A percentile compares a stretch with the other conserved stretches of the same genome.
phyloP scores from a whole-genome alignment of 2,797 vertebrate species.

The Champsocephalus esox region DNA sequence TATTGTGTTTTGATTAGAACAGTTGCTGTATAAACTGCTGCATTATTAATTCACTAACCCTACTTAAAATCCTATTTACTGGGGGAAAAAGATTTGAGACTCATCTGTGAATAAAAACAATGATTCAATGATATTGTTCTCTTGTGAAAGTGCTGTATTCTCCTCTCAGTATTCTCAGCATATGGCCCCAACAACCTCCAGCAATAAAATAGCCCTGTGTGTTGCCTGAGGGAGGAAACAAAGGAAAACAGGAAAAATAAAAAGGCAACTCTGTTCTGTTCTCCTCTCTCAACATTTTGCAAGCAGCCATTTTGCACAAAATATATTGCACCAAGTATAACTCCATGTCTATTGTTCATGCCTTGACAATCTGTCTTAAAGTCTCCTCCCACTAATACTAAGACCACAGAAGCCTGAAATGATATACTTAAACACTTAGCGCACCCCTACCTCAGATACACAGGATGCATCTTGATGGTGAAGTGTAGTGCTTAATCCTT shows the following conservation, averaged over 20 bases:
- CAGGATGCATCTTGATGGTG: slow-evolving; percentile 13
- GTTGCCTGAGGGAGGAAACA: slow-evolving; percentile 8
- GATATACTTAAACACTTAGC: slow-evolving; percentile 3
- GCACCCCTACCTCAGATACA: not conserved
- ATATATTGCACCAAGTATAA: not conserved
- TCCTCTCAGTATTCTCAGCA: not conserved
- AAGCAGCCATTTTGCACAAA: not conserved
- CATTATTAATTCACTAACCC: not conserved
- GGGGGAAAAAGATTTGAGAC: not conserved
- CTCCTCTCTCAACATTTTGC: not conserved
- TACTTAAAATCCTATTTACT: slow-evolving; percentile 1
- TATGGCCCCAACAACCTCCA: not conserved
- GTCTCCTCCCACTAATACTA: slow-evolving; percentile 6
- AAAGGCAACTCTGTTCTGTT: not conserved
- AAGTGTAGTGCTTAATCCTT: slow-evolving; percentile 7
- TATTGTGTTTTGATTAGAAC: not conserved
- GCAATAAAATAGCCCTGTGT: not conserved
- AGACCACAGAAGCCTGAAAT: slow-evolving; percentile 8
- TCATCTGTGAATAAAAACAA: not conserved
- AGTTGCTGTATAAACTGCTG: not conserved
- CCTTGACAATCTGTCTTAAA: not conserved
- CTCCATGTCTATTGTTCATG: not conserved
- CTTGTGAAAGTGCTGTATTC: not conserved
- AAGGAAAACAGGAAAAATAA: not conserved
- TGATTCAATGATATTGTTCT: not conserved